Percentiles rank a stretch among this genome's conserved stretches.
phyloP scores from a whole-genome alignment of 2,888 invertebrate species.

The Oxytorus armatus region DNA sequence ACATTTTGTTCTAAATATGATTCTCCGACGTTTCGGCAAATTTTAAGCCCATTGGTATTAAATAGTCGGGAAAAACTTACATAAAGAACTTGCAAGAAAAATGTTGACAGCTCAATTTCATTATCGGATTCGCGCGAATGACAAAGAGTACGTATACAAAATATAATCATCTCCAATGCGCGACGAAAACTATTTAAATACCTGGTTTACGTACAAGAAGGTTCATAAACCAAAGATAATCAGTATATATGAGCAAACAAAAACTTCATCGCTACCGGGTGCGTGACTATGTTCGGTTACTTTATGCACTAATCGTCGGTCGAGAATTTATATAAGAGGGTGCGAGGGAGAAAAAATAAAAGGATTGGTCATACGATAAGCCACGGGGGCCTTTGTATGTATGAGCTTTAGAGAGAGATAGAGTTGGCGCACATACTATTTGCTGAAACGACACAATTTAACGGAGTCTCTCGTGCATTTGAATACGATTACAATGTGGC shows the following conservation, averaged over 20 bases:
- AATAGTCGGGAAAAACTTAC: too few species aligned
- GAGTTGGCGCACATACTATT: constrained; percentile 1
- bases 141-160: too few species aligned
- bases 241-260: constrained; percentile 62
- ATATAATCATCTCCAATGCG: constrained; percentile 2
- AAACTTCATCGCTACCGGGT: constrained; percentile 34
- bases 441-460: constrained; percentile 43
- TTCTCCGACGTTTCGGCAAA: too few species aligned
- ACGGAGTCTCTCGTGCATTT: constrained; percentile 26
- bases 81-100: too few species aligned
- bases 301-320: constrained; percentile 44
- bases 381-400: constrained; percentile 16
- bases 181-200: not conserved
- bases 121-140: too few species aligned
- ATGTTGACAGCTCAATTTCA: too few species aligned
- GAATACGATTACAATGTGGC: not conserved
- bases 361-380: constrained; percentile 53
- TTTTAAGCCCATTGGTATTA: too few species aligned
- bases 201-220: not conserved
- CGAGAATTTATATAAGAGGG: constrained; percentile 51
- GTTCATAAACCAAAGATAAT: constrained; percentile 63
- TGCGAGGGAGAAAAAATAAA: constrained; percentile 36
- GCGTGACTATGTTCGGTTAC: constrained; percentile 62
- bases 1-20: too few species aligned
- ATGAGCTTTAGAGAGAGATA: not conserved